phyloP scores from a whole-genome alignment of 2,113 vertebrate genomes.

The Rostratula benghalensis region DNA sequence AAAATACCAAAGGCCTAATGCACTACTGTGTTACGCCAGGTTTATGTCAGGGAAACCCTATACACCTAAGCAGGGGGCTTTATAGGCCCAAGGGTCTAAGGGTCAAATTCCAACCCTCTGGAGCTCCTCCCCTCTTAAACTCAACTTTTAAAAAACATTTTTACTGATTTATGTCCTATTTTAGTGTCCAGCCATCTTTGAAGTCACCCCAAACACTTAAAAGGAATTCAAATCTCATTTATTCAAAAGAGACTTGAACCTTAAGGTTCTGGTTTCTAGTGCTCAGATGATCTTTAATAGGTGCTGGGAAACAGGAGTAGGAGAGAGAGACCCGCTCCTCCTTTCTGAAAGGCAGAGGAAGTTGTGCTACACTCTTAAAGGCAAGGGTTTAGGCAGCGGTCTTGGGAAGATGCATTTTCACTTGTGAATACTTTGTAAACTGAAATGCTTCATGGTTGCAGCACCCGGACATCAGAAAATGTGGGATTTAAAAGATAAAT shows the following conservation, averaged over 20 bases:
- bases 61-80: neutral
- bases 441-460: neutral
- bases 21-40: neutral
- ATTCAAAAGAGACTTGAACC: neutral
- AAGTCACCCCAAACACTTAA: neutral
- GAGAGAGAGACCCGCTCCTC: neutral
- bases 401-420: neutral
- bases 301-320: neutral
- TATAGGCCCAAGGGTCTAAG: neutral
- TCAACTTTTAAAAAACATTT: neutral
- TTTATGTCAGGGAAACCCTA: neutral
- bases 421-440: neutral
- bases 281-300: neutral
- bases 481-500: neutral
- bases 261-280: neutral
- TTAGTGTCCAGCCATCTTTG: neutral
- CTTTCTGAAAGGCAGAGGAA: neutral
- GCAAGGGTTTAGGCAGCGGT: neutral
- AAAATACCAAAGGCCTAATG: neutral
- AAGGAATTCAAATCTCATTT: neutral
- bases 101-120: neutral
- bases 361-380: neutral
- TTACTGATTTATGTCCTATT: neutral
- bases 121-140: neutral
- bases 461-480: neutral